Base-by-base conservation (phyloP, 30 jellyfish, hydroid and myxozoan species). In the Catostylus mosaicus region DNA sequence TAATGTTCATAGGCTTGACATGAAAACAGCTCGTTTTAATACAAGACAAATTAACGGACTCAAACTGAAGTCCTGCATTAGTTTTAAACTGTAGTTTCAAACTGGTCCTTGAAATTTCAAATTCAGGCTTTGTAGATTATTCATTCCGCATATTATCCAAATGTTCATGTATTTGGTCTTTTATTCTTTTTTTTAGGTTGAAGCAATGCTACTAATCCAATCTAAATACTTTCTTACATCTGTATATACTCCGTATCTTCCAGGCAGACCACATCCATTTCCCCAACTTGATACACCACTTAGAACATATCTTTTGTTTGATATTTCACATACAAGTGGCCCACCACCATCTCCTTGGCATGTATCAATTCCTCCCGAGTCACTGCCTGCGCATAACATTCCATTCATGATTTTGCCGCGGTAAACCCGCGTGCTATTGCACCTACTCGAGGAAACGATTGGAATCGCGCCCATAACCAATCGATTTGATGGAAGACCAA, bases 341-440 rank as follows among this genome's bases (percentile, higher is more conserved):
- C 97, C 95, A 3, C 99, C 99, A 63, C 99, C 97, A 78, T 94
- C 99, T 40, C 99, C 99, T 76, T 94, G 99, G 67, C 99, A 94
- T 33, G 98, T 94, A 67, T 94, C 99, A 31, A 82, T 43, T 18
- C 97, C 95, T 29, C 96, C 92, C 23, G n/a, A 26, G 12, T 73
- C 63, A 7, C 84, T 54, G 1, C 99, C 99, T 1, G 99, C 99
- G 69, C 99, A 94, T 31, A 94, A 12, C 99, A 94, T 94, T 14
- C 80, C 62, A 20, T 45, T 59, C 61, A 70, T 89, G 4, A 94
- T 75, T n/a, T 67, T 69, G 6, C 96, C 97, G 18, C 81, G 62
- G 63, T 88, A 94, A 0, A 92, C 78, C 0, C 47, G 51, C 2
- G 93, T 51, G 8, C 54, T 23, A 54, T 94, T 94, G 81, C 99